These are phyloP conservation scores for Schizopygopsis pylzovi DNA, from an alignment of 2,797 vertebrate species.

Conservation along the genomic window DNA sequence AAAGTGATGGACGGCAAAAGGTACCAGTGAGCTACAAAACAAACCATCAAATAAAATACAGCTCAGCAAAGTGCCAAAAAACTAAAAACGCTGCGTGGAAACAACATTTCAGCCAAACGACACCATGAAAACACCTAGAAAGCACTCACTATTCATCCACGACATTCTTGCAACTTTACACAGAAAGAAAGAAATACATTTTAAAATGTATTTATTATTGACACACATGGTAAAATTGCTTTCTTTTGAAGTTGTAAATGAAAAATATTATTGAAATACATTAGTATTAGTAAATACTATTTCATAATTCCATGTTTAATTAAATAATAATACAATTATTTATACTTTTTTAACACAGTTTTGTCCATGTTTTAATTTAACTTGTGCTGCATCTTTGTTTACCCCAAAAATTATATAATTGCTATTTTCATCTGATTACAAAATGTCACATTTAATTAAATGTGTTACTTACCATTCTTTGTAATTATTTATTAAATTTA, in stretches of 20 bases:
- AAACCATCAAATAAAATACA: constrained; percentile 4
- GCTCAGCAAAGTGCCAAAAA: not conserved
- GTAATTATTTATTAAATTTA: not conserved
- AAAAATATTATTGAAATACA: too few species aligned
- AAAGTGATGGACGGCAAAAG: constrained; percentile 2
- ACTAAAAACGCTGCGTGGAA: constrained; percentile 4
- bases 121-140: not conserved
- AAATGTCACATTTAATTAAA: not conserved
- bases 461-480: too few species aligned
- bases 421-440: not conserved
- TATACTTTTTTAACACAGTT: not conserved
- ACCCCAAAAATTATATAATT: not conserved
- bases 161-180: not conserved
- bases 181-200: not conserved
- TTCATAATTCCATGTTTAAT: not conserved
- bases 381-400: not conserved
- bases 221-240: not conserved
- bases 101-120: constrained; percentile 3
- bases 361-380: not conserved
- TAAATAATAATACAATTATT: not conserved
- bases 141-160: not conserved
- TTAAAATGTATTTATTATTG: constrained; percentile 4
- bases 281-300: not conserved
- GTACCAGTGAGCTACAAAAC: not conserved
- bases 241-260: too few species aligned